Percentiles rank a stretch among this genome's conserved stretches.
Evolutionary conservation across 2,113 vertebrate species (phyloP).

Genomic region (Bettongia penicillata): DNA sequence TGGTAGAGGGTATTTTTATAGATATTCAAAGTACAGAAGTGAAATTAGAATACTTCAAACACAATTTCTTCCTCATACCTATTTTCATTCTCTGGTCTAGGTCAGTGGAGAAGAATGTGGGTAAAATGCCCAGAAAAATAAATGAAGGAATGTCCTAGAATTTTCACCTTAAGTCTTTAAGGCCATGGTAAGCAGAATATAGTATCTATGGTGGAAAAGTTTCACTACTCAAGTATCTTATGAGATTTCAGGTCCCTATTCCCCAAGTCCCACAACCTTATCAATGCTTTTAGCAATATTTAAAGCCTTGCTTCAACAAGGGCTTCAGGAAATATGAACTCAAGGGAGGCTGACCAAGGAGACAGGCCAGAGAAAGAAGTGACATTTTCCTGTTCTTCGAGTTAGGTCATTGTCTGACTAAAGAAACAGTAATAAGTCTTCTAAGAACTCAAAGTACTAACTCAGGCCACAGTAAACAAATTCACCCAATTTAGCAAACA

Average conservation of each 20-base stretch:
- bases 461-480: not conserved
- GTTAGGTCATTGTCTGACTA: not conserved
- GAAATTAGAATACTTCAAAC: not conserved
- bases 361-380: not conserved
- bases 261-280: not conserved
- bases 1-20: not conserved
- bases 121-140: not conserved
- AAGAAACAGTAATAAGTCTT: not conserved
- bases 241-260: not conserved
- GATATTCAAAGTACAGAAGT: not conserved
- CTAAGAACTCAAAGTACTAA: not conserved
- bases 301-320: not conserved
- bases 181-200: not conserved
- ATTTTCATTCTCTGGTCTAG: not conserved
- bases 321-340: not conserved
- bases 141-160: not conserved
- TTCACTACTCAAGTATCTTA: not conserved
- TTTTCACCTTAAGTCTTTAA: not conserved
- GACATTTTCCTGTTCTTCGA: not conserved
- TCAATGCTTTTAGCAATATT: not conserved
- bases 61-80: not conserved
- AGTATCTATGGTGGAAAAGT: not conserved
- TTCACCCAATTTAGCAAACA: not conserved
- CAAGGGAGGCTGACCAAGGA: not conserved
- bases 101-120: not conserved